phyloP scores from a whole-genome alignment of 2,888 invertebrate genomes.

The Drosophila rellima region DNA sequence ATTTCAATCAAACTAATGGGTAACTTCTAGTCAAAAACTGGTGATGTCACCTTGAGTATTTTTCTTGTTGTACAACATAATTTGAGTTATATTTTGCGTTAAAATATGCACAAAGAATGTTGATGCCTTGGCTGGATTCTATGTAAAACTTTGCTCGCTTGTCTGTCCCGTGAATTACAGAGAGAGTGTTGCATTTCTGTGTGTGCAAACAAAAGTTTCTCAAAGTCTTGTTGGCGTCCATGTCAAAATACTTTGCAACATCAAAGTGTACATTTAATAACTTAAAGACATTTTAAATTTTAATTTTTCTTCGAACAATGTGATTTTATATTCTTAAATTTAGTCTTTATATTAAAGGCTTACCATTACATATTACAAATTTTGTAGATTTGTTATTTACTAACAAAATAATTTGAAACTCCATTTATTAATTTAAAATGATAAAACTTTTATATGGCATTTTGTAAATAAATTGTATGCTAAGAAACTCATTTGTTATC shows the following conservation, averaged over 20 bases:
- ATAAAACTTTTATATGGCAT: too few relatives aligned
- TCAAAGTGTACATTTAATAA: constrained; percentile 43
- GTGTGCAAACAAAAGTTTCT: constrained; percentile 37
- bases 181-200: constrained; percentile 47
- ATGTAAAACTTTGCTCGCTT: constrained; percentile 38
- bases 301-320: neutral
- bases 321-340: too few relatives aligned
- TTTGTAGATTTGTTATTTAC: too few relatives aligned
- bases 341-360: too few relatives aligned
- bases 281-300: constrained; percentile 44
- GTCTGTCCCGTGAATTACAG: constrained; percentile 37
- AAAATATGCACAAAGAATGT: constrained; percentile 53
- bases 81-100: constrained; percentile 54
- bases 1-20: neutral
- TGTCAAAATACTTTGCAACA: constrained; percentile 24
- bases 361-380: too few relatives aligned
- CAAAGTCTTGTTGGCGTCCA: constrained; percentile 12
- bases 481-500: too few relatives aligned
- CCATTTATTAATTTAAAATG: too few relatives aligned
- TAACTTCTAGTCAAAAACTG: neutral
- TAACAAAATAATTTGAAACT: too few relatives aligned
- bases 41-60: neutral
- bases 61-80: constrained; percentile 31
- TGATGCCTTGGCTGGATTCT: constrained; percentile 14
- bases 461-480: too few relatives aligned